These are phyloP conservation scores for Prinia subflava DNA, from an alignment of 2,113 vertebrate species.

Conservation along the genomic window DNA sequence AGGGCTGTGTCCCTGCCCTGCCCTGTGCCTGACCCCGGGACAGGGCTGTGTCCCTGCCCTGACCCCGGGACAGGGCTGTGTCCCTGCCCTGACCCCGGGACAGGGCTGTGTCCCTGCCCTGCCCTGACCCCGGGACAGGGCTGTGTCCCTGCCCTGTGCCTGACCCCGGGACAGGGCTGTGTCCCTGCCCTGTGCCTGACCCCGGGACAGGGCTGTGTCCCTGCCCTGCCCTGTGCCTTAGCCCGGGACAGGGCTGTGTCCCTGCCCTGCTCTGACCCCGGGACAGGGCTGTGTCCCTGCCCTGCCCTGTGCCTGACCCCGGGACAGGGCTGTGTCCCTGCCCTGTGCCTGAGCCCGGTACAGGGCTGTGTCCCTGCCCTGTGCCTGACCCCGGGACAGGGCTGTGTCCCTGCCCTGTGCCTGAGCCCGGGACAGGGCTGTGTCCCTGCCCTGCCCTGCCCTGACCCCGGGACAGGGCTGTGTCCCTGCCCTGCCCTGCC, in stretches of 20 bases:
- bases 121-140: fast-evolving
- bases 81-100: background rate
- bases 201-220: background rate
- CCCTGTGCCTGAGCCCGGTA: no score
- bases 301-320: no score
- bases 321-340: no score
- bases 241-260: no score
- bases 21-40: no score
- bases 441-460: background rate
- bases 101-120: fast-evolving
- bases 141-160: background rate
- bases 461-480: fast-evolving
- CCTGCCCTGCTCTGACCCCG: fast-evolving
- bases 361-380: background rate
- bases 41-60: fast-evolving
- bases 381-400: no score
- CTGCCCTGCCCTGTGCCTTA: no score
- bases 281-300: background rate
- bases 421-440: no score
- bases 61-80: fast-evolving
- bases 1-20: background rate
- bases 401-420: fast-evolving
- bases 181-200: fast-evolving
- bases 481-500: fast-evolving
- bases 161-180: no score